Evolutionary conservation across 2,888 invertebrate species (phyloP).

Genomic region (Baccha elongata): DNA sequence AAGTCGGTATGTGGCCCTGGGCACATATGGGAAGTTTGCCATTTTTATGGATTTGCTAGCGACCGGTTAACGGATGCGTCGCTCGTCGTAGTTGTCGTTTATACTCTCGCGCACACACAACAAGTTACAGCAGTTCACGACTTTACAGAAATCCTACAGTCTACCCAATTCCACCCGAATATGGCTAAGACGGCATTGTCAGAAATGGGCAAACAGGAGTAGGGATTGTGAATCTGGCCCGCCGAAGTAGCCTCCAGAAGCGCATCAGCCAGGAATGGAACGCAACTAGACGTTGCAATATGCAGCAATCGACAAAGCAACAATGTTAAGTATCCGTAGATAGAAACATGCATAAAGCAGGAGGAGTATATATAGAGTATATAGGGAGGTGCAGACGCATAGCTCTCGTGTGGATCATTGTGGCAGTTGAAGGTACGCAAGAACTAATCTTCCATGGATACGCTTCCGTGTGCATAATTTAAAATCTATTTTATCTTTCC

Average conservation of each 20-base stretch:
- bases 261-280: conserved; percentile 32
- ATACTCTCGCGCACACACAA: conserved; percentile 10
- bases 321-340: conserved; percentile 35
- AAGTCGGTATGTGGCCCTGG: conserved; percentile 73
- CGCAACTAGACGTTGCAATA: conserved; percentile 60
- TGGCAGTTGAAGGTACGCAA: conserved; percentile 67
- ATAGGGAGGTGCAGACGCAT: conserved; percentile 15
- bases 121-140: conserved; percentile 15
- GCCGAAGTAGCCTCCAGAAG: conserved; percentile 12
- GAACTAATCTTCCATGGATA: conserved; percentile 73
- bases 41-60: conserved; percentile 68
- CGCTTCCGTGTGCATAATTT: conserved; percentile 74
- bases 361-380: background rate
- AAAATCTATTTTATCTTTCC: conserved; percentile 74
- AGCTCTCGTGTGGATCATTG: conserved; percentile 53
- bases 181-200: conserved; percentile 67
- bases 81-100: background rate
- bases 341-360: conserved; percentile 7
- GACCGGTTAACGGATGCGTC: conserved; percentile 73
- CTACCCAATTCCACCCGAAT: conserved; percentile 71
- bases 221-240: conserved; percentile 63
- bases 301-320: conserved; percentile 37
- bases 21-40: conserved; percentile 73
- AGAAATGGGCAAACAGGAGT: conserved; percentile 72
- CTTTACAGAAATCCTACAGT: conserved; percentile 46